Base-by-base conservation (phyloP, 2,888 invertebrate genomes). In the Eubasilissa splendida region DNA sequence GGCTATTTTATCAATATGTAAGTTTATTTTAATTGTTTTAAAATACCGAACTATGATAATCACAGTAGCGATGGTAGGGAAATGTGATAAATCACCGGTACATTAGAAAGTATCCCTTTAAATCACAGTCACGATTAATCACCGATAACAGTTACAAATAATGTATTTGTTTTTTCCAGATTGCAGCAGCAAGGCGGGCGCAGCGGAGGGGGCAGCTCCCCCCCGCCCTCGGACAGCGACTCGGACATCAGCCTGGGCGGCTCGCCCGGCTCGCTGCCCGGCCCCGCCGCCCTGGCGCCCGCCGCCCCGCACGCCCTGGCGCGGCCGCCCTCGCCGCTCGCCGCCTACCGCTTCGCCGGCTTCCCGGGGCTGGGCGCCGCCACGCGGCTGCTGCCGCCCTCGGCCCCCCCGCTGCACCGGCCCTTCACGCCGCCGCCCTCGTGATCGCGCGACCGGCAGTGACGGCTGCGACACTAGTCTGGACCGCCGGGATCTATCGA, bases 221-320 rank as follows among this genome's bases (percentile, higher is more conserved):
- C 88, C 9, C 85, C 86, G 79, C 86, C 86, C 2, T 88, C 89
- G 0, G 89, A 89, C 84, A 87, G 87, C 84, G 88, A 89, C 84
- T 88, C 88, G 31, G 89, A 89, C 86, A 89, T 89, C 83, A 88
- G 88, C 10, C 84, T 89, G 65, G 87, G 87, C 14, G 87, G 87
- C 1, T 88, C 88, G 0, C 88, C 83, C 4, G 79, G 79, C 33
- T 58, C 76, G 7, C 42, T 66, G 52, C 59, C 68, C 2, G 63
- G 54, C 14, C 70, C 73, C 22, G 63, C 60, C 31, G 54, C 60
- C 33, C 14, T 63, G 52, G 74, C 80, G 42, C 76, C 83, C 33
- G 74, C 80, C 9, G 76, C 71, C 63, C 52, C 81, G 65, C 78
- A 71, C 60, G 77, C 80, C 56, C 79, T 79, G n/a, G 56, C 54